Conservation (phyloP, 1,140 invertebrate genomes). For the Tetraneura akinire region DNA sequence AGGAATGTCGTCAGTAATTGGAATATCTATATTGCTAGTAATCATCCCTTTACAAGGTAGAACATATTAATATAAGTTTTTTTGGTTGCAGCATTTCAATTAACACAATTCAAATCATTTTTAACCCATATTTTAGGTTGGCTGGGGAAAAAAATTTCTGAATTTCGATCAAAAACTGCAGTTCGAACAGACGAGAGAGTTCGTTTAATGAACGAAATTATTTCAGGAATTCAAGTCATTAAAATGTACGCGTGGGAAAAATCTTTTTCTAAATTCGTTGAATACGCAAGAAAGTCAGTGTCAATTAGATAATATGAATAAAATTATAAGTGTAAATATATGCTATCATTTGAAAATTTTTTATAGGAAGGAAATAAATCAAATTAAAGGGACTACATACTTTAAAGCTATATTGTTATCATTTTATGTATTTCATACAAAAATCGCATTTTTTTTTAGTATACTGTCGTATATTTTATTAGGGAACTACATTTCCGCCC, state of each 20-base stretch:
- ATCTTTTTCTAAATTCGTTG: constrained; percentile 70
- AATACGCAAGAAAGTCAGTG: constrained; percentile 62
- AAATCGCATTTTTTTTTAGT: constrained; percentile 76
- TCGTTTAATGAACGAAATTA: constrained; percentile 81
- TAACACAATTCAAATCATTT: background rate
- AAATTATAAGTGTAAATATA: too few species aligned
- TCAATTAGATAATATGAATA: too few species aligned
- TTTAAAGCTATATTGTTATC: constrained; percentile 73
- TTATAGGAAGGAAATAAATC: constrained; percentile 63
- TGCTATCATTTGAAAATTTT: too few species aligned
- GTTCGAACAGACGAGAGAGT: constrained; percentile 76
- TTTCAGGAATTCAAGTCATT: constrained; percentile 78
- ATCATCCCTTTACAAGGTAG: constrained; percentile 80
- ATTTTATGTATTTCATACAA: constrained; percentile 72
- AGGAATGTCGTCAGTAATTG: constrained; percentile 73
- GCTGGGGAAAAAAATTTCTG: constrained; percentile 70
- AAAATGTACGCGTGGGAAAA: constrained; percentile 92
- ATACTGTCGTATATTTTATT: constrained; percentile 74
- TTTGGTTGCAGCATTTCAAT: too few species aligned
- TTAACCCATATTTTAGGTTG: constrained; percentile 62
- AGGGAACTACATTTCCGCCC: constrained; percentile 69
- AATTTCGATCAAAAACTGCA: constrained; percentile 69
- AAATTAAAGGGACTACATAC: constrained; percentile 70
- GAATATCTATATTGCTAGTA: constrained; percentile 74
- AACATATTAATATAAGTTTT: too few species aligned